Conservation (phyloP, 35 echinoderm and acorn worm species). For the Holothuria glaberrima region DNA sequence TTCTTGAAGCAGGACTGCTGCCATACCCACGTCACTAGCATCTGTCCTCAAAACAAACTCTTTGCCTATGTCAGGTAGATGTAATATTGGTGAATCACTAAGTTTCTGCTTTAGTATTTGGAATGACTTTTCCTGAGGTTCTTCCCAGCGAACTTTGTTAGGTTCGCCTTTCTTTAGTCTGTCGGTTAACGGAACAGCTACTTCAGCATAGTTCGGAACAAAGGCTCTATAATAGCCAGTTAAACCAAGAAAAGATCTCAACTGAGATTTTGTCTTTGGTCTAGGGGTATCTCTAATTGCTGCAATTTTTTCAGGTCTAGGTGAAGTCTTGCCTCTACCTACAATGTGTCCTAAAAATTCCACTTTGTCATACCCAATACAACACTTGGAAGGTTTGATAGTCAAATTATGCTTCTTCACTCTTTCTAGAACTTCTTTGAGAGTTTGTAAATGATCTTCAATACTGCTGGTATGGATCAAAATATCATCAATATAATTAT, state of each 20-base stretch:
- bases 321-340: neutral
- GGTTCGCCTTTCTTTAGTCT: neutral
- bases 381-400: slow-evolving; percentile 38
- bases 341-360: slow-evolving; percentile 45
- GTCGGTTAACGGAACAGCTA: slow-evolving; percentile 41
- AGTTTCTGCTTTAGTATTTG: slow-evolving; percentile 60
- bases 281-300: neutral
- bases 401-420: slow-evolving; percentile 18
- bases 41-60: slow-evolving; percentile 47
- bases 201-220: slow-evolving; percentile 24
- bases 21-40: slow-evolving; percentile 4
- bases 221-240: slow-evolving; percentile 34
- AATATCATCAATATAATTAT: slow-evolving; percentile 55
- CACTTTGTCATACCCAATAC: neutral
- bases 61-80: neutral
- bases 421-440: neutral
- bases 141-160: too few species aligned
- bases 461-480: neutral
- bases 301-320: neutral
- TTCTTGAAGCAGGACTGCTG: slow-evolving; percentile 45
- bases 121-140: slow-evolving; percentile 28
- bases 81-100: slow-evolving; percentile 4
- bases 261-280: slow-evolving; percentile 24
- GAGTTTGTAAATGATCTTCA: neutral
- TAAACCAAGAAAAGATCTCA: slow-evolving; percentile 21